phyloP scores from a whole-genome alignment of 2,888 invertebrate genomes.

The Drosophila barbarae region DNA sequence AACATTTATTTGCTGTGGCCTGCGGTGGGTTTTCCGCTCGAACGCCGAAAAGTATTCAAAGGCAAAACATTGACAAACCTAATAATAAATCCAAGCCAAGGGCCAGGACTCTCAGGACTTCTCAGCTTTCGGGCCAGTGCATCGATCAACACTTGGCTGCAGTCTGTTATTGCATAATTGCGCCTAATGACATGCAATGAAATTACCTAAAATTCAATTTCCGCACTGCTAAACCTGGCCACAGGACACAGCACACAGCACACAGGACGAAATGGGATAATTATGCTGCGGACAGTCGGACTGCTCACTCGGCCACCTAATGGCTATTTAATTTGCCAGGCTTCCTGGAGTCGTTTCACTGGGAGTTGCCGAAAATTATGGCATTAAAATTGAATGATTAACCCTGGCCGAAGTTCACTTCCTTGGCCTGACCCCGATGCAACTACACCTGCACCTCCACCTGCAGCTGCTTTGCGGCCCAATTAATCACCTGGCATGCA shows the following conservation, averaged over 20 bases:
- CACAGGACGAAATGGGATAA: conserved; percentile 60
- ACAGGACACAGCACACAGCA: conserved; percentile 23
- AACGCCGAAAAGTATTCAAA: conserved; percentile 8
- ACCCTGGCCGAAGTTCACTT: conserved; percentile 15
- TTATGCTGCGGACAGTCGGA: conserved; percentile 43
- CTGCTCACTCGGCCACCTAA: conserved; percentile 47
- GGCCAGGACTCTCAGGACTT: not conserved
- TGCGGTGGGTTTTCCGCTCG: conserved; percentile 4
- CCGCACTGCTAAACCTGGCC: conserved; percentile 34
- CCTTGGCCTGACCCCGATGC: not conserved
- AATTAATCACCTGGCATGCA: conserved; percentile 37
- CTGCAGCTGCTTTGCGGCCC: conserved; percentile 23
- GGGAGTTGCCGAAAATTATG: conserved; percentile 13
- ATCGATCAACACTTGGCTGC: conserved; percentile 48
- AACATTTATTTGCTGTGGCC: conserved; percentile 1
- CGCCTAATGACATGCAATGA: conserved; percentile 68
- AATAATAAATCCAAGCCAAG: conserved; percentile 3
- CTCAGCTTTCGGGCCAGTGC: conserved; percentile 14
- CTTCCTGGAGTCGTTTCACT: conserved; percentile 6
- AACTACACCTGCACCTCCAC: not conserved
- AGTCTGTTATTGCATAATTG: conserved; percentile 62
- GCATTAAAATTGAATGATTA: conserved; percentile 34
- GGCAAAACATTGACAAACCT: conserved; percentile 6
- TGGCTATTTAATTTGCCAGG: conserved; percentile 59
- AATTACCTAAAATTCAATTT: conserved; percentile 69